phyloP scores from a whole-genome alignment of 2,113 vertebrate genomes.

The Tragelaphus strepsiceros region DNA sequence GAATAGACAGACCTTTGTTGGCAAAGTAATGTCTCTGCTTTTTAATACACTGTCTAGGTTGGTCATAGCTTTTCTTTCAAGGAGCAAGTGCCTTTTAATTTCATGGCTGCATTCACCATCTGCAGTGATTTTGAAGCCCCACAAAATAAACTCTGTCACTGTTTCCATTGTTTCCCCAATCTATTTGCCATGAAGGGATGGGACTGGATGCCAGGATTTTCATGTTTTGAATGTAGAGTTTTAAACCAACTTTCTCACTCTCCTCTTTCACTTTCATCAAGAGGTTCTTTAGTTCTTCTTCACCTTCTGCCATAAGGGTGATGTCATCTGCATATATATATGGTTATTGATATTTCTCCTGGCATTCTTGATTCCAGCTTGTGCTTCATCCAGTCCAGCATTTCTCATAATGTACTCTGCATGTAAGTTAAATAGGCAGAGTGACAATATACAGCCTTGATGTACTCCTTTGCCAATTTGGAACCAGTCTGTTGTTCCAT shows the following conservation, averaged over 20 bases:
- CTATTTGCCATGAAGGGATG: background rate
- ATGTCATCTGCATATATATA: background rate
- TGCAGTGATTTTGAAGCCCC: background rate
- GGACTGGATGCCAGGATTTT: background rate
- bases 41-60: background rate
- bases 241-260: background rate
- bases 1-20: background rate
- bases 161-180: background rate
- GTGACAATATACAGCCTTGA: background rate
- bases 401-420: background rate
- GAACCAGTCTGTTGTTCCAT: background rate
- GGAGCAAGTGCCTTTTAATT: background rate
- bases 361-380: background rate
- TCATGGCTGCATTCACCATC: background rate
- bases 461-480: background rate
- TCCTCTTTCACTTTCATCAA: background rate
- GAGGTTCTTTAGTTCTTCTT: background rate
- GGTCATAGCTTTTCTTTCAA: background rate
- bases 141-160: background rate
- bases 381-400: background rate
- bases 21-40: background rate
- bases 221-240: background rate
- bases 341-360: background rate
- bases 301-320: background rate
- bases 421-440: background rate